Evolutionary conservation across 2,797 vertebrate genomes (phyloP).

Genomic region (Trachops cirrhosus): DNA sequence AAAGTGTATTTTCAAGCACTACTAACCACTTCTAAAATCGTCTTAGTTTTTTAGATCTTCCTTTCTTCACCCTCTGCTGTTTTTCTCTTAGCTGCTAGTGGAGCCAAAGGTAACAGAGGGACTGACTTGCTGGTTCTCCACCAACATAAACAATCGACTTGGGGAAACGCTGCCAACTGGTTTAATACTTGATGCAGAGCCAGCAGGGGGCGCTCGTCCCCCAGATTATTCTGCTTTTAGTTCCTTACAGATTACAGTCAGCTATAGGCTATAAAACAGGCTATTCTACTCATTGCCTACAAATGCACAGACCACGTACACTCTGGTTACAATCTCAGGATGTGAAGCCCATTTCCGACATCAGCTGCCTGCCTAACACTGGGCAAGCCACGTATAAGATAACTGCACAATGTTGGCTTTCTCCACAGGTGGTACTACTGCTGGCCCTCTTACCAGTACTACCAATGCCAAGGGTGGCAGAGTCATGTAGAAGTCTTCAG

Average conservation of each 20-base stretch:
- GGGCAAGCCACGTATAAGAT: not conserved
- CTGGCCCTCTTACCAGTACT: too few species aligned
- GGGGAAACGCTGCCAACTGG: not conserved
- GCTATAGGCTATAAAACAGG: not conserved
- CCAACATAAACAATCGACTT: not conserved
- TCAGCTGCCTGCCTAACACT: not conserved
- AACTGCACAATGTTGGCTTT: not conserved
- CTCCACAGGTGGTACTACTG: not conserved
- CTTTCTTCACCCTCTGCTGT: conserved; percentile 57
- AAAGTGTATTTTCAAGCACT: conserved; percentile 45
- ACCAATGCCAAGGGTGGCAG: not conserved
- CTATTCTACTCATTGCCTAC: not conserved
- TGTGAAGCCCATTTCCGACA: not conserved
- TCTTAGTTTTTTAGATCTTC: conserved; percentile 32
- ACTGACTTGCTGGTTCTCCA: not conserved
- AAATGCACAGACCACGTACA: not conserved
- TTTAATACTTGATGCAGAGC: accelerated
- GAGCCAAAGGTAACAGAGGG: conserved; percentile 41
- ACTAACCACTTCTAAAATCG: conserved; percentile 58
- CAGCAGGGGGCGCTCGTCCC: conserved; percentile 43
- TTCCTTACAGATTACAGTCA: not conserved
- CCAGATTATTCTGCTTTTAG: not conserved
- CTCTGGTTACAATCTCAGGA: conserved; percentile 45
- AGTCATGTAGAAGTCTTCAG: not conserved
- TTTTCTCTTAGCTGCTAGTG: not conserved